Evolutionary conservation across 1,140 invertebrate species (phyloP), one percentile per base, ranked within the genome.

Genomic region (Acromyrmex charruanus): DNA sequence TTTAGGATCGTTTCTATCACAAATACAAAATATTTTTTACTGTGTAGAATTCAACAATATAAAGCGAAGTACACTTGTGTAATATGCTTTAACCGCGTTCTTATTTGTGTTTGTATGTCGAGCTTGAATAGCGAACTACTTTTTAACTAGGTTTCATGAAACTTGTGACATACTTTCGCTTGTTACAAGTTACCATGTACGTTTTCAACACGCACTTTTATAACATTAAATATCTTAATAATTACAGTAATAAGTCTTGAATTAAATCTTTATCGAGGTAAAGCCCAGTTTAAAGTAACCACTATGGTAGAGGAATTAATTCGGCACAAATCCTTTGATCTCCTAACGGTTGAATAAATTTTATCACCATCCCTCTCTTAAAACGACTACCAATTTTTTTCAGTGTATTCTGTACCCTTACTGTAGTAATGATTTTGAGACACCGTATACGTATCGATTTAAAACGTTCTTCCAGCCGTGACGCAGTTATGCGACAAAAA

Each of bases 381-480:
- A 81, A 58, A 69, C 14, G 31, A n/a, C 65, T 28, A 21, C 5
- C n/a, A 44, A 44, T 71, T 25, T 28, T 44, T 63, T 51, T 16
- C 2, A 49, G 12, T 63, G 18, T 77, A 55, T 65, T 55, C n/a
- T 5, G 31, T 14, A 55, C 5, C 21, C 21, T n/a, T 44, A 10
- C 7, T 44, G 39, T 44, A 44, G 39, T 44, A 14, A n/a, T 18
- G 31, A 84, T 75, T 75, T 49, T 14, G 14, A 18, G 18, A 84
- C 69, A 75, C 80, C 16, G 16, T 74, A n/a, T 75, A 75, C 44
- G 18, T 84, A 84, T 75, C n/a, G 69, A 74, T 84, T 75, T n/a
- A 25, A 6, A 28, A 16, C 49, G 18, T 80, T 4, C 16, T 31
- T 7, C 6, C 18, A 58, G 35, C 14, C 55, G 18, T 49, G 18